Base-by-base conservation (phyloP, 1,140 invertebrate genomes). In the Zelostemma sp. region DNA sequence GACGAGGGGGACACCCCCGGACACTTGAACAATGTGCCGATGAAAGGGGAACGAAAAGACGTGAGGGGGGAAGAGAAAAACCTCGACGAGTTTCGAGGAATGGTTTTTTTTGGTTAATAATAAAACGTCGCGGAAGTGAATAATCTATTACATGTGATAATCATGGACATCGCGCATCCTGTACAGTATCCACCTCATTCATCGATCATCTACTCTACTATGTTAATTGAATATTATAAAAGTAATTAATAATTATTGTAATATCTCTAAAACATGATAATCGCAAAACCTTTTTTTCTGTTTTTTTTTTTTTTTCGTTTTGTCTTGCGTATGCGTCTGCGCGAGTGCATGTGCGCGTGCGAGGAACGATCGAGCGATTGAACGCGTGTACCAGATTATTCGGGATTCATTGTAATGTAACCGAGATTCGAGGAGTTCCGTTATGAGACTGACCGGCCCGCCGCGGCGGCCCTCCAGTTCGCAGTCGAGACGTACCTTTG, bases 131-230 rank as follows among this genome's bases (percentile, higher is more conserved):
- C 66, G 76, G 61, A 76, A 72, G 74, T 75, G 59, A 80, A 74
- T 80, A 83, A 83, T 83, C 81, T 84, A 84, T 84, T 84, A 84
- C 80, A 85, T 85, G 84, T 85, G 84, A 85, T 85, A 85, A 85
- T 85, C 83, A 85, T 85, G 81, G 76, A 84, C 78, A 85, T 85
- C 80, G 84, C 80, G 84, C 82, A 83, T 85, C 78, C 75, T 85
- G 84, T 85, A 85, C 82, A 85, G 82, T 82, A 75, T 84, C 80
- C 82, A 84, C 80, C 80, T 85, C 84, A 84, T 85, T 85, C 82
- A 84, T 83, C 76, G 74, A 85, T 84, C 82, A 85, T 84, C 81
- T 84, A 85, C 79, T 84, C 76, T 84, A 85, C 75, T 82, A 83
- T 79, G 78, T 83, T 82, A 74, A 83, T 81, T 83, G 68, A 81